A percentile compares a stretch with the other conserved stretches of the same genome.
Conservation (phyloP, 2,113 vertebrate species). For the Fukomys damarensis region DNA sequence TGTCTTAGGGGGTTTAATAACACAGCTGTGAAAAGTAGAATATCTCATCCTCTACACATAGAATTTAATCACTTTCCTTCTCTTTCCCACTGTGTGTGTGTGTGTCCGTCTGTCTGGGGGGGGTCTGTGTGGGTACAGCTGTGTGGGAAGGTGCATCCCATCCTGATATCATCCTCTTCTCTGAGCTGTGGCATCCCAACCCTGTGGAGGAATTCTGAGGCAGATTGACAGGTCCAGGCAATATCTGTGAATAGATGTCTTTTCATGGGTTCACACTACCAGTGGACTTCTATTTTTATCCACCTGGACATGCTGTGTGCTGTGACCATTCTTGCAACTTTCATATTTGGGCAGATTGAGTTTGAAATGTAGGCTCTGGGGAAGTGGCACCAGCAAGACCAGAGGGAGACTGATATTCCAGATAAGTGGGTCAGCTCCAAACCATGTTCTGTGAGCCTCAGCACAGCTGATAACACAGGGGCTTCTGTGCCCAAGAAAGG, state of each 20-base stretch:
- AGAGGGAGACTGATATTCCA: not conserved
- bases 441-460: not conserved
- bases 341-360: not conserved
- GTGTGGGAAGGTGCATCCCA: not conserved
- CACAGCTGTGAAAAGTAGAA: not conserved
- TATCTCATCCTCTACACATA: not conserved
- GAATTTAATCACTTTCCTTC: not conserved
- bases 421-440: not conserved
- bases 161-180: not conserved
- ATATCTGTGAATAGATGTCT: not conserved
- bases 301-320: not conserved
- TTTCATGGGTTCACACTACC: conserved; percentile 16
- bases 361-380: not conserved
- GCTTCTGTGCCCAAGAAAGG: not conserved
- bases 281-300: not conserved
- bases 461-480: not conserved
- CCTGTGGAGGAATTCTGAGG: not conserved
- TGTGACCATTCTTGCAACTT: not conserved
- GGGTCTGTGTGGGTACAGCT: not conserved
- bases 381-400: not conserved
- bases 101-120: not conserved
- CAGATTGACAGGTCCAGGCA: conserved; percentile 1
- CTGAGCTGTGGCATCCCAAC: not conserved
- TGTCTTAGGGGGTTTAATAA: not conserved
- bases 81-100: not conserved